Evolutionary conservation across 2,113 vertebrate genomes (phyloP).

Genomic region (Bubo scandiacus): DNA sequence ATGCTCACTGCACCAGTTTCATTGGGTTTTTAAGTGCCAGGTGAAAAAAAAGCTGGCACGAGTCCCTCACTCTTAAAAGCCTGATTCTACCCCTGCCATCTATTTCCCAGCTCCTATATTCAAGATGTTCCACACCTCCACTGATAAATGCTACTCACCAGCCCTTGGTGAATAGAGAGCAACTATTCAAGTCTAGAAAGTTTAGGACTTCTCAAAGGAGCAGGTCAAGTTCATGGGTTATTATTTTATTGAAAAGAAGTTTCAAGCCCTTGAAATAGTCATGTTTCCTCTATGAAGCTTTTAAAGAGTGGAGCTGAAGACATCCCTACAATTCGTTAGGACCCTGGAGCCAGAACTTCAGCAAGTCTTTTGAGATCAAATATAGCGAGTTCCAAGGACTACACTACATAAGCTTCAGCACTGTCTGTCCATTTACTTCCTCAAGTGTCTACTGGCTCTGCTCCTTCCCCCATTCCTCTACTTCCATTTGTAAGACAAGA

Average conservation of each 20-base stretch:
- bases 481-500: background rate
- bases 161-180: background rate
- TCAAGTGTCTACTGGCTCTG: background rate
- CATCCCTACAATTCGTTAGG: background rate
- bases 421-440: background rate
- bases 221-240: background rate
- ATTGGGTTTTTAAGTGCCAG: background rate
- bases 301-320: background rate
- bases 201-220: background rate
- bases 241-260: background rate
- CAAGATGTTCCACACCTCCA: background rate
- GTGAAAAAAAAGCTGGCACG: background rate
- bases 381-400: background rate
- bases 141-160: accelerated
- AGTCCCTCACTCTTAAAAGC: background rate
- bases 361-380: background rate
- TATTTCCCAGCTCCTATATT: background rate
- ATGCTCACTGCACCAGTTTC: background rate
- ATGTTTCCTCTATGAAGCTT: background rate
- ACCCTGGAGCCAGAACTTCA: background rate
- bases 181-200: background rate
- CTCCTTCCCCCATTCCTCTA: background rate
- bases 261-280: background rate
- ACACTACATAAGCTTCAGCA: accelerated
- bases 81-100: no score